A percentile compares a stretch with the other conserved stretches of the same genome.
phyloP scores from a whole-genome alignment of 1,140 invertebrate genomes.

The Magallana angulata region DNA sequence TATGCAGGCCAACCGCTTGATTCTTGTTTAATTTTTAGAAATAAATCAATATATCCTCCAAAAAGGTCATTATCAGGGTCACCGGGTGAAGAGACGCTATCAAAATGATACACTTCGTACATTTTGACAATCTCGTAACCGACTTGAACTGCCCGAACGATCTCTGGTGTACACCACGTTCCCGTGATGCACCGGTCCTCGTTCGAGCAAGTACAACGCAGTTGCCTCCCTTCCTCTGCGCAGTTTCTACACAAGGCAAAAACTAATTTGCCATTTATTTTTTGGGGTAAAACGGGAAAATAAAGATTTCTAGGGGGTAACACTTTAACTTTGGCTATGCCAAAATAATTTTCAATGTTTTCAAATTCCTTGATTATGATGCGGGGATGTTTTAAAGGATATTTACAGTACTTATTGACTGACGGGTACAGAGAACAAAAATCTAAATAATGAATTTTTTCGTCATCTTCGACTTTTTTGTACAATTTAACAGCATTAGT shows the following conservation, averaged over 20 bases:
- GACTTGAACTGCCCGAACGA: conserved; percentile 58
- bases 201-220: neutral
- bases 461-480: no score
- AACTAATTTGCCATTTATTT: neutral
- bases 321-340: conserved; percentile 42
- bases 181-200: conserved; percentile 8
- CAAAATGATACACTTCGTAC: conserved; percentile 75
- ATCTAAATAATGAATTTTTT: no score
- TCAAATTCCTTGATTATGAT: no score
- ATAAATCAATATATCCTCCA: conserved; percentile 59
- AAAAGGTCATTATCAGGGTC: conserved; percentile 50
- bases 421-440: no score
- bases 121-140: conserved; percentile 76
- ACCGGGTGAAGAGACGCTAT: conserved; percentile 65
- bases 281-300: neutral
- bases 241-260: neutral
- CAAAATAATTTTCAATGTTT: conserved; percentile 28
- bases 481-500: no score
- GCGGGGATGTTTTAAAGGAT: no score
- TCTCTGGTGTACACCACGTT: conserved; percentile 40
- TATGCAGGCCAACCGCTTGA: conserved; percentile 54
- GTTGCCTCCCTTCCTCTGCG: neutral
- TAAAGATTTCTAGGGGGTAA: neutral
- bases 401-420: no score
- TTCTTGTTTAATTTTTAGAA: conserved; percentile 66